A percentile compares a stretch with the other conserved stretches of the same genome.
These are phyloP conservation scores for Sphaeramia orbicularis DNA, from an alignment of 2,797 vertebrate genomes.

Conservation along the genomic window DNA sequence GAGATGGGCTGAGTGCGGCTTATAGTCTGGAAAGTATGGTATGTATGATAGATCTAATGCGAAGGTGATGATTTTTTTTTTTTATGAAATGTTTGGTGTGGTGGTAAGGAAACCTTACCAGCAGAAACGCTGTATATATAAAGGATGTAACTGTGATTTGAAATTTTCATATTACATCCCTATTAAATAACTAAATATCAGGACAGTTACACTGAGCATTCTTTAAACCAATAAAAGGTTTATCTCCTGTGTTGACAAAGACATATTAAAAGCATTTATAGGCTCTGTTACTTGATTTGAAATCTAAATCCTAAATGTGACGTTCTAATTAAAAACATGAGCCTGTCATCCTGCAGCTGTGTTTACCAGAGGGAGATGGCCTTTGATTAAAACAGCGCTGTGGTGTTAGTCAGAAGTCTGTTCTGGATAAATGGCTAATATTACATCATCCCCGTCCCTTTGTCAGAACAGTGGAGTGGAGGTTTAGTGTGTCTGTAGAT, in stretches of 20 bases:
- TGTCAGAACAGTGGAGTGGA: constrained; percentile 6
- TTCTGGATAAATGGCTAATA: background rate
- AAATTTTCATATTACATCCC: too few relatives aligned
- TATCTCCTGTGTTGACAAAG: constrained; percentile 13
- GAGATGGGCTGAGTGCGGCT: too few relatives aligned
- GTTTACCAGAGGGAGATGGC: constrained; percentile 9
- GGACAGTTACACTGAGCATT: background rate
- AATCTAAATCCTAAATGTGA: constrained; percentile 44
- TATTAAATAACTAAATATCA: too few relatives aligned
- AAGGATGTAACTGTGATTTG: too few relatives aligned
- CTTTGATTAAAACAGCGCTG: constrained; percentile 25
- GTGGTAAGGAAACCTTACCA: too few relatives aligned
- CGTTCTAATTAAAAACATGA: constrained; percentile 49
- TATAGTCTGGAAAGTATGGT: too few relatives aligned
- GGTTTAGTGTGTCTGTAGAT: background rate
- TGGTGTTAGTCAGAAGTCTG: constrained; percentile 9
- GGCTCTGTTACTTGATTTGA: constrained; percentile 17
- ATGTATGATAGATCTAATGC: too few relatives aligned
- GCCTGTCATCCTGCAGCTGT: constrained; percentile 2
- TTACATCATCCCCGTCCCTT: constrained; percentile 6
- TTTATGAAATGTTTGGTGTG: too few relatives aligned
- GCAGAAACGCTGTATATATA: too few relatives aligned
- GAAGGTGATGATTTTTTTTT: too few relatives aligned
- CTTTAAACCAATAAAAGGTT: constrained; percentile 3
- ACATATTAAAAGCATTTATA: constrained; percentile 16